Evolutionary conservation across 2,888 invertebrate genomes (phyloP).

Genomic region (Torymus texanus): DNA sequence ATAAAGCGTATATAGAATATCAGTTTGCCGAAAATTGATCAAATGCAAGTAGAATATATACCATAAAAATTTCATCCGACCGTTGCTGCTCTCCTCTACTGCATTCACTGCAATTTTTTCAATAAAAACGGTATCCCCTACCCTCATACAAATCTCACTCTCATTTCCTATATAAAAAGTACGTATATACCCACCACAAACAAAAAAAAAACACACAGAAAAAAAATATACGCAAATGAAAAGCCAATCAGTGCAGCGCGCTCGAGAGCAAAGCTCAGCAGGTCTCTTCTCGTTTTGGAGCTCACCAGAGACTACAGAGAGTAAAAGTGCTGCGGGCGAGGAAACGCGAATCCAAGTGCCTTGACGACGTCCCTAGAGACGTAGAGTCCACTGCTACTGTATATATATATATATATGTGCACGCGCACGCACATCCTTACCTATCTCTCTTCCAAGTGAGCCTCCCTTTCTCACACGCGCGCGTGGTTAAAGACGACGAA

Average conservation of each 20-base stretch:
- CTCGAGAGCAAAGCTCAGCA: slow-evolving; percentile 1
- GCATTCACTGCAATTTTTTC: background rate
- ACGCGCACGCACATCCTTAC: too few relatives aligned
- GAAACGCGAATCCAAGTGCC: background rate
- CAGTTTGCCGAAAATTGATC: too few relatives aligned
- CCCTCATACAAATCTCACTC: background rate
- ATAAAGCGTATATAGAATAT: too few relatives aligned
- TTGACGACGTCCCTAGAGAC: slow-evolving; percentile 8
- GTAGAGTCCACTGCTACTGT: too few relatives aligned
- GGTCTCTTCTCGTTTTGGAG: slow-evolving; percentile 28
- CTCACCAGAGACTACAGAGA: slow-evolving; percentile 2
- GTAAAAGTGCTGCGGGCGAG: slow-evolving; percentile 46
- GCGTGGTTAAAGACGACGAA: background rate
- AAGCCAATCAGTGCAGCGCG: background rate
- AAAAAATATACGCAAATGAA: slow-evolving; percentile 12
- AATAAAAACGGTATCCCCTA: background rate
- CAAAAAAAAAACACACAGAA: background rate
- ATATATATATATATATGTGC: too few relatives aligned
- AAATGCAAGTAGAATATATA: too few relatives aligned
- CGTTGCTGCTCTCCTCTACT: too few relatives aligned
- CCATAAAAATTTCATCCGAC: too few relatives aligned
- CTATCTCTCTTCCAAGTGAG: background rate
- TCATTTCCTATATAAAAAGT: too few relatives aligned
- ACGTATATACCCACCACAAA: too few relatives aligned
- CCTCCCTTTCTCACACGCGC: slow-evolving; percentile 9